A percentile compares a stretch with the other conserved stretches of the same genome.
Conservation (phyloP, 1,140 invertebrate genomes). For the Pogonus chalceus region DNA sequence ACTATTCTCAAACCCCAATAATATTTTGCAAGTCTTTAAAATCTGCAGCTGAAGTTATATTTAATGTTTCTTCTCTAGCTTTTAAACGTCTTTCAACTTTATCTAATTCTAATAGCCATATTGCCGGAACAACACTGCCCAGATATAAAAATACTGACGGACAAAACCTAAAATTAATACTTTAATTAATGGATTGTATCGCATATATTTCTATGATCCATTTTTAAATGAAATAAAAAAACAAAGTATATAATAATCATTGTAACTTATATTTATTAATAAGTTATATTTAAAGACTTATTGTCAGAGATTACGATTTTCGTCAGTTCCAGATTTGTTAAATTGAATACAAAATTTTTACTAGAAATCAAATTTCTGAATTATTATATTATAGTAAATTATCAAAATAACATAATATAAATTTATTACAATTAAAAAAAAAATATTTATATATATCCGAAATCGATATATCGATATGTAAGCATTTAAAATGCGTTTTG, state of each 20-base stretch:
- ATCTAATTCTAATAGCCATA: conserved; percentile 75
- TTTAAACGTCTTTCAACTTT: conserved; percentile 58
- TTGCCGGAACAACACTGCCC: conserved; percentile 69
- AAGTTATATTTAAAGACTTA: too few relatives aligned
- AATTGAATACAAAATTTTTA: conserved; percentile 15
- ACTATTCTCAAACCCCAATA: conserved; percentile 37
- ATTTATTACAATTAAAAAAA: too few relatives aligned
- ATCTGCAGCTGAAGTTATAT: conserved; percentile 41
- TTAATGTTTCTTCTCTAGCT: conserved; percentile 42
- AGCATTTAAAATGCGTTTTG: too few relatives aligned
- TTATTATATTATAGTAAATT: neutral
- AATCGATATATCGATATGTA: too few relatives aligned
- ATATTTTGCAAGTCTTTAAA: conserved; percentile 45
- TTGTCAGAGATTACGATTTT: too few relatives aligned
- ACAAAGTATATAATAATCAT: neutral
- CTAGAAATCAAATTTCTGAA: neutral
- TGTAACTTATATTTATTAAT: neutral
- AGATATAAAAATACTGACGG: conserved; percentile 77
- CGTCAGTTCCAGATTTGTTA: too few relatives aligned
- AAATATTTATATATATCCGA: too few relatives aligned
- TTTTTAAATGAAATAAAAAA: neutral
- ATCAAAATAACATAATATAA: too few relatives aligned
- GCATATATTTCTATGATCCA: neutral
- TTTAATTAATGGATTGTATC: neutral
- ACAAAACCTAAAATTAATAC: conserved; percentile 57